Percentiles rank a stretch among this genome's conserved stretches.
Conservation (phyloP, 1,140 invertebrate species). For the Caligus rogercresseyi region DNA sequence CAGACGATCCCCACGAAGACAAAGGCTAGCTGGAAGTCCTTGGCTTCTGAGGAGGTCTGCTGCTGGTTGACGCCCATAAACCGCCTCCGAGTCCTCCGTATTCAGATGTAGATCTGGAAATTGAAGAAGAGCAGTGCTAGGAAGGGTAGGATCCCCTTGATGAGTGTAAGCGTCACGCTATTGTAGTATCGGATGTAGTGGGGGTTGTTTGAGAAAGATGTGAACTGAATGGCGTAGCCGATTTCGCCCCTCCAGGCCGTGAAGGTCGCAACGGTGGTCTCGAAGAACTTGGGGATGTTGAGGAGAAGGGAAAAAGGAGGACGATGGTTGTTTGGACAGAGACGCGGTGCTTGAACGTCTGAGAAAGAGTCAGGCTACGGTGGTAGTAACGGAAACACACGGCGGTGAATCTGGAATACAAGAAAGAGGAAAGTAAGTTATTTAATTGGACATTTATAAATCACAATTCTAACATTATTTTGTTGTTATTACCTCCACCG, state of each 20-base stretch:
- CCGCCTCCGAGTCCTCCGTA: neutral
- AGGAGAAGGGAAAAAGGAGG: constrained; percentile 7
- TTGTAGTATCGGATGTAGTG: constrained; percentile 13
- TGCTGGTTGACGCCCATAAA: neutral
- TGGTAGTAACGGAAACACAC: neutral
- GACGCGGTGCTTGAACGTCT: constrained; percentile 6
- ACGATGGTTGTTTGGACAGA: neutral
- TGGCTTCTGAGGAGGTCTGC: neutral
- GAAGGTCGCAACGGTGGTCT: neutral
- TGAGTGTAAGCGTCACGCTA: constrained; percentile 1
- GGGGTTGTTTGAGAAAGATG: constrained; percentile 5
- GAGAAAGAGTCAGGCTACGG: neutral
- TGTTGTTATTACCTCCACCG: no score
- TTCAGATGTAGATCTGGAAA: constrained; percentile 1
- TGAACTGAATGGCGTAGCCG: neutral
- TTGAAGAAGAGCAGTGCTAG: constrained; percentile 14
- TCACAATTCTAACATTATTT: no score
- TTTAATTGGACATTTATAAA: no score
- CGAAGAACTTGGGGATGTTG: constrained; percentile 16
- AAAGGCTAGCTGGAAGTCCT: constrained; percentile 12
- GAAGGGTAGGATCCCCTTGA: constrained; percentile 7
- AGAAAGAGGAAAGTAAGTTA: no score
- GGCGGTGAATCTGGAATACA: neutral
- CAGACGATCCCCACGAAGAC: constrained; percentile 10
- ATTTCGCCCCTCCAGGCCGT: no score